Evolutionary conservation across 2,797 vertebrate genomes (phyloP), one percentile per base, ranked within the genome.

Genomic region (Agapornis canus): DNA sequence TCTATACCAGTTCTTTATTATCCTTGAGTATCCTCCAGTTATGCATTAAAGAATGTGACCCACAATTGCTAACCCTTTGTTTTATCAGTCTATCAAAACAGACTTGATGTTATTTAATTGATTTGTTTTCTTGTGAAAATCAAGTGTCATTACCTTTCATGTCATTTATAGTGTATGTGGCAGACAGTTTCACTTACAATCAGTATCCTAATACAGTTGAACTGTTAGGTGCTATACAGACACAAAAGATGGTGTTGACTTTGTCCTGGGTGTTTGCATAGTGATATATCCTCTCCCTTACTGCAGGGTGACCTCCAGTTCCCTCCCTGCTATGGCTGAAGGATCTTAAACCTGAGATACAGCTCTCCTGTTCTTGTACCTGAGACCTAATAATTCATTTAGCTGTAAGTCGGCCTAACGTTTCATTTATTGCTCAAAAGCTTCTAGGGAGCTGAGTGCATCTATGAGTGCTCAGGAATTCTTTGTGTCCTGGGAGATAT

Each of bases 401-500:
- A 49, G 52, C 78, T 89, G 18, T 71, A 89, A 95, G 87, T 80
- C 90, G 51, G 49, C 35, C 57, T 80, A 89, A 56, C 43, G 32
- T 88, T 91, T 79, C 83, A 83, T 80, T 94, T 89, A 60, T 72
- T 87, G 75, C 91, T 83, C 37, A 60, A 60, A 82, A 93, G 66
- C 84, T 70, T 86, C 63, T n/a, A 27, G 54, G 65, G 57, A 90
- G 47, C 56, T 32, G 43, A 80, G 48, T 54, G 72, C 39, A 51
- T 65, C 49, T 72, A 27, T 35, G 75, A 71, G 68, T 13, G 48
- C 66, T 79, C 37, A 63, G 88, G 75, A 94, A 81, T 93, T 86
- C 88, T 84, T 61, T 87, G 66, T 90, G 85, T 91, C 60, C 35
- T 78, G 71, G 84, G 89, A 95, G 43, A 35, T 54, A 54, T 19